phyloP scores from a whole-genome alignment of 2,113 vertebrate species.

The Colius striatus region DNA sequence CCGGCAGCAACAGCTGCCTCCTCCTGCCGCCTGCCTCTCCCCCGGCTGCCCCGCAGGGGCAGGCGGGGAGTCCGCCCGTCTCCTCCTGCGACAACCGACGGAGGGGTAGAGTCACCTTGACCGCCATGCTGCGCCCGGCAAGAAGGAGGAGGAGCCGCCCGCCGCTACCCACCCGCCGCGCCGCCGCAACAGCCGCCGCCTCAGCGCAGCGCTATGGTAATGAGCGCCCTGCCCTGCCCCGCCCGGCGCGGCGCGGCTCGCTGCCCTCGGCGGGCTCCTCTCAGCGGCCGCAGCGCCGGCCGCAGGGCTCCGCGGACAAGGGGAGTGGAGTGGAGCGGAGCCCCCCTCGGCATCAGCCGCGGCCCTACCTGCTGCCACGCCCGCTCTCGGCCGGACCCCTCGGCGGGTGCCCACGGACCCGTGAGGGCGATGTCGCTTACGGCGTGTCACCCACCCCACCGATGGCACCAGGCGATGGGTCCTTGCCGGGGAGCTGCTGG shows the following conservation, averaged over 20 bases:
- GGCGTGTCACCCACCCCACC: background rate
- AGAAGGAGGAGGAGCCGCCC: constrained; percentile 68
- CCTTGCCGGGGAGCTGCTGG: fast-evolving
- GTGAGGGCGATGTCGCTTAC: fast-evolving
- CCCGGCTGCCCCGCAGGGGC: background rate
- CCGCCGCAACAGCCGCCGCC: constrained; percentile 82
- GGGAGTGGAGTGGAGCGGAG: too few species aligned
- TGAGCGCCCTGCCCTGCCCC: background rate
- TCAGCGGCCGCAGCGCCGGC: background rate
- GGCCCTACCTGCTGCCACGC: background rate
- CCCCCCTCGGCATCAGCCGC: background rate
- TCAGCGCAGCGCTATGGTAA: constrained; percentile 53
- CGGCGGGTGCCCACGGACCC: background rate
- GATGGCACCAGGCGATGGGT: fast-evolving
- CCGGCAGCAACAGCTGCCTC: background rate
- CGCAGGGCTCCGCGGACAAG: too few species aligned
- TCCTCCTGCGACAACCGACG: constrained; percentile 43
- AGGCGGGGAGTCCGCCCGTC: background rate
- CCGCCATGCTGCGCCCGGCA: constrained; percentile 91
- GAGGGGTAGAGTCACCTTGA: constrained; percentile 92
- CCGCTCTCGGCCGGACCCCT: too few species aligned
- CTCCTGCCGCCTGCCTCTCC: background rate
- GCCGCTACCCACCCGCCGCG: constrained; percentile 66
- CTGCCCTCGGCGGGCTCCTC: background rate
- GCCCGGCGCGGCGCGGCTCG: background rate